phyloP scores from a whole-genome alignment of 1,140 invertebrate genomes.

The Geopemphigus sp. region DNA sequence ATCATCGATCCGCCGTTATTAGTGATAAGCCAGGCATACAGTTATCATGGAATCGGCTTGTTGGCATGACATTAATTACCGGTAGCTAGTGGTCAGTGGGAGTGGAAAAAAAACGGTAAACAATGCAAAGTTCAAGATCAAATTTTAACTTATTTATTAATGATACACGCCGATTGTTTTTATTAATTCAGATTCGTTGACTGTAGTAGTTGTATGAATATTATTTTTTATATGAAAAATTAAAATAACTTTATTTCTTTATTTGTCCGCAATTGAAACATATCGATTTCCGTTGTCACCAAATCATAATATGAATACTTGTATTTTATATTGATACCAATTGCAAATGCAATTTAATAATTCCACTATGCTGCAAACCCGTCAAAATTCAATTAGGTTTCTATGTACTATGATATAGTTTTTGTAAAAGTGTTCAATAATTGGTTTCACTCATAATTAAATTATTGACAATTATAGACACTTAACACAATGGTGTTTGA shows the following conservation, averaged over 20 bases:
- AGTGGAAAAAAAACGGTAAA: conserved; percentile 1
- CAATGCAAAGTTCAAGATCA: conserved; percentile 38
- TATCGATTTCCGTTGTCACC: no score
- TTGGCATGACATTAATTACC: conserved; percentile 21
- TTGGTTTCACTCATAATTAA: background rate
- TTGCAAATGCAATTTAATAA: background rate
- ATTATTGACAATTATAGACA: background rate
- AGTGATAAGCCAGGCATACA: background rate
- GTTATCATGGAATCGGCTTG: background rate
- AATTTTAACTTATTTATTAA: background rate
- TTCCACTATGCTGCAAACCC: background rate
- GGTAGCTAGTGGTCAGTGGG: background rate
- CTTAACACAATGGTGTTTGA: conserved; percentile 53
- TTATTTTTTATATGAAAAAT: background rate
- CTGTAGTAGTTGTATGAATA: background rate
- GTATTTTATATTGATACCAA: background rate
- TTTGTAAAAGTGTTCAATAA: background rate
- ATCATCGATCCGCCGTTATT: no score
- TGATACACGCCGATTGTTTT: background rate
- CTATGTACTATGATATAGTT: background rate
- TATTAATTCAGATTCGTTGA: background rate
- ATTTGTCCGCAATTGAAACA: background rate
- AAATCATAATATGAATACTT: background rate
- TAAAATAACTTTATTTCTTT: background rate
- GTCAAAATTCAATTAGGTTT: background rate